Percentiles rank a stretch among this genome's conserved stretches.
These are phyloP conservation scores for Siphlonurus alternatus DNA, from an alignment of 2,888 invertebrate genomes.

Conservation along the genomic window DNA sequence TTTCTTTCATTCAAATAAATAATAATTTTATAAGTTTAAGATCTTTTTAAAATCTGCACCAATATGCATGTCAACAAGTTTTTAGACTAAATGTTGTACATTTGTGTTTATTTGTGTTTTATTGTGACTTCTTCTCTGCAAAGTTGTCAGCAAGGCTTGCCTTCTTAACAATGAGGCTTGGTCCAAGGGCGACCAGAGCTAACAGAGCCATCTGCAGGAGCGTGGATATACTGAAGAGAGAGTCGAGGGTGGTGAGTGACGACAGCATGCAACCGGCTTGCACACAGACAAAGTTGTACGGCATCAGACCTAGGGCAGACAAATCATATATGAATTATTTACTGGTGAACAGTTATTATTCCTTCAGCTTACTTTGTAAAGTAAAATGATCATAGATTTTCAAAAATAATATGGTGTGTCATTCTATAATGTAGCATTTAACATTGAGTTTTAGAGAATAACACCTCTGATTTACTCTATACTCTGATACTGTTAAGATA, in stretches of 20 bases:
- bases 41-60: too few species aligned
- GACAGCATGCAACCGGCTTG: slow-evolving; percentile 36
- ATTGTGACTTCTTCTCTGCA: background rate
- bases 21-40: too few species aligned
- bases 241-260: slow-evolving; percentile 29
- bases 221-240: slow-evolving; percentile 23
- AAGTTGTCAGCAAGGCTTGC: background rate
- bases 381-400: background rate
- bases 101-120: too few species aligned
- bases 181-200: slow-evolving; percentile 15
- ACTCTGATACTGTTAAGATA: too few species aligned
- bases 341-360: too few species aligned
- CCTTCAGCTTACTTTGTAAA: background rate
- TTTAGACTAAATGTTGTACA: too few species aligned
- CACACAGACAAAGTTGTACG: slow-evolving; percentile 40
- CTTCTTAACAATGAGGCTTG: slow-evolving; percentile 14
- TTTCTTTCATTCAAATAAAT: too few species aligned
- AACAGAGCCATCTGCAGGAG: slow-evolving; percentile 14
- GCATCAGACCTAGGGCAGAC: slow-evolving; percentile 35
- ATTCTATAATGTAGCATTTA: too few species aligned
- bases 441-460: too few species aligned
- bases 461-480: too few species aligned
- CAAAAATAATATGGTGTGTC: background rate
- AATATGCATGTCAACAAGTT: too few species aligned
- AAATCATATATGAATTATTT: too few species aligned